These are phyloP conservation scores for Puntigrus tetrazona DNA, from an alignment of 2,113 vertebrate species.

Conservation along the genomic window DNA sequence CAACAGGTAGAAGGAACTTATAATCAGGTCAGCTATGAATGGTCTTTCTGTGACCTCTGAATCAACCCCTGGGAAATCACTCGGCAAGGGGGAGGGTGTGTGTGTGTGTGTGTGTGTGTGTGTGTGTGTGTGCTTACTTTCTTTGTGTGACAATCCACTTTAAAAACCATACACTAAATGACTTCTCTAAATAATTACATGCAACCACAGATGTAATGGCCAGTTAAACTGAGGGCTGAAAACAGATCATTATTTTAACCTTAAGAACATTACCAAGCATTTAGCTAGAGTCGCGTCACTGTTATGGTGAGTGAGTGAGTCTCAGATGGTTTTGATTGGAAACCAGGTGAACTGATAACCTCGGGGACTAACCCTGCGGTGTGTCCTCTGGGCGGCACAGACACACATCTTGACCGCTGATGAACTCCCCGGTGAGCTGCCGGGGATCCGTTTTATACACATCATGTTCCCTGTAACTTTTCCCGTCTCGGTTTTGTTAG, in stretches of 20 bases:
- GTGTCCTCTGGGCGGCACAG: constrained; percentile 26
- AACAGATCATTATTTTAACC: neutral
- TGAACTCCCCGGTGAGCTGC: constrained; percentile 11
- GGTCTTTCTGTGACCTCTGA: constrained; percentile 56
- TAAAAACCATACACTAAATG: neutral
- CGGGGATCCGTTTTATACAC: constrained; percentile 41
- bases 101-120: neutral
- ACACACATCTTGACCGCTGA: constrained; percentile 51
- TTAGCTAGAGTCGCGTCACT: constrained; percentile 36
- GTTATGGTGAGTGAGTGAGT: constrained; percentile 22
- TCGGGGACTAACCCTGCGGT: constrained; percentile 47
- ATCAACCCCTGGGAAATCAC: constrained; percentile 50
- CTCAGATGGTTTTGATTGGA: constrained; percentile 60
- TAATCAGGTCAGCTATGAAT: constrained; percentile 33
- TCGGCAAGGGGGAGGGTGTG: constrained; percentile 21
- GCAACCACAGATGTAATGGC: neutral
- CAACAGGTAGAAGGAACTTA: constrained; percentile 43
- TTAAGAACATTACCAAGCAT: neutral
- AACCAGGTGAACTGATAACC: constrained; percentile 55
- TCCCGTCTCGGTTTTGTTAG: neutral
- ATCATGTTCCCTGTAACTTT: neutral
- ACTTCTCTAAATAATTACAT: constrained; percentile 6
- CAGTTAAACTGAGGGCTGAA: neutral
- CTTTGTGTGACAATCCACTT: constrained; percentile 34
- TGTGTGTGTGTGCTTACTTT: neutral